phyloP scores from a whole-genome alignment of 2,888 invertebrate species.

The Augiades crinisus region DNA sequence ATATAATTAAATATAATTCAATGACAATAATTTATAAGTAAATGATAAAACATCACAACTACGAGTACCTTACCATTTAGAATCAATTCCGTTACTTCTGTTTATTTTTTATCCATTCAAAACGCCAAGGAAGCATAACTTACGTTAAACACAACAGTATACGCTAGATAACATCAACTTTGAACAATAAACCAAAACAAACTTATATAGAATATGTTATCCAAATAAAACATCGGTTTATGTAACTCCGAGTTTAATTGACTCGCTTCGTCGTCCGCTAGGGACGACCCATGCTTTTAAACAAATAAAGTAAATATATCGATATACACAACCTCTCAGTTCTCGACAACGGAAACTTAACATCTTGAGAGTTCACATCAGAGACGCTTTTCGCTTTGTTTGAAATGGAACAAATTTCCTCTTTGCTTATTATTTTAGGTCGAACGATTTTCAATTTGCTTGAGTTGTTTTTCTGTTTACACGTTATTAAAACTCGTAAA shows the following conservation, averaged over 20 bases:
- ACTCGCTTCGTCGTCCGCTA: background rate
- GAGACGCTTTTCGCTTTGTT: conserved; percentile 7
- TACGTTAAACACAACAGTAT: no score
- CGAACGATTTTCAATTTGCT: background rate
- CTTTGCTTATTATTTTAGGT: conserved; percentile 1
- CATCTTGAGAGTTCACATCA: conserved; percentile 7
- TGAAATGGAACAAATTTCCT: conserved; percentile 1
- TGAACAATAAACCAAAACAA: no score
- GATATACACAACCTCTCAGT: background rate
- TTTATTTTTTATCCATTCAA: no score
- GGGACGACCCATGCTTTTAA: background rate
- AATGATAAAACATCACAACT: no score
- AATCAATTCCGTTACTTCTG: no score
- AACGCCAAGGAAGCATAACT: no score
- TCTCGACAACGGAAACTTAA: conserved; percentile 10
- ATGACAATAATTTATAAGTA: no score
- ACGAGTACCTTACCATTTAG: no score
- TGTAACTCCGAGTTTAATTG: background rate
- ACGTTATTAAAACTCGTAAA: conserved; percentile 1
- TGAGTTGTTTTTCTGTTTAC: background rate
- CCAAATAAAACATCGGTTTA: background rate
- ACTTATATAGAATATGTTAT: background rate
- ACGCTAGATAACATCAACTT: no score
- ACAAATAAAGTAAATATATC: conserved; percentile 1
- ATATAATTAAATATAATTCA: no score